A percentile compares a stretch with the other conserved stretches of the same genome.
Conservation (phyloP, 2,888 invertebrate genomes). For the Acleris emargana region DNA sequence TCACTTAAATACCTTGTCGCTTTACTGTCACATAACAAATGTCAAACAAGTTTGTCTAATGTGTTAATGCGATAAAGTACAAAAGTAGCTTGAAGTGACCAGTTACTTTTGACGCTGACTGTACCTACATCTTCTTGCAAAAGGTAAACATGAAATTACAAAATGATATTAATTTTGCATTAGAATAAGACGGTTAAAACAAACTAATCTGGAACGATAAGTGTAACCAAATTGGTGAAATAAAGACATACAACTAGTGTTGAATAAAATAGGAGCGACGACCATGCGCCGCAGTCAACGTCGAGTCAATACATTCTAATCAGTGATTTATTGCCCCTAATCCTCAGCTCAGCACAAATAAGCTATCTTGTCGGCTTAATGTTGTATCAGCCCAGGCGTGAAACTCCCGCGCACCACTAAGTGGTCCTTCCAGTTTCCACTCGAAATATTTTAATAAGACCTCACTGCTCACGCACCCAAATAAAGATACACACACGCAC, state of each 20-base stretch:
- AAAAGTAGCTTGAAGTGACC: no score
- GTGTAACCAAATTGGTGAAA: slow-evolving; percentile 69
- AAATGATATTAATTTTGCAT: slow-evolving; percentile 60
- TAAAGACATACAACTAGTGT: slow-evolving; percentile 69
- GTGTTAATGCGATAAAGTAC: no score
- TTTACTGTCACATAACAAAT: no score
- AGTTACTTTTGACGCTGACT: no score
- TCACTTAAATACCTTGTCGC: no score
- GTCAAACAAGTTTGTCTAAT: no score
- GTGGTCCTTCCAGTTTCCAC: slow-evolving; percentile 84
- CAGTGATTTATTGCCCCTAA: slow-evolving; percentile 83
- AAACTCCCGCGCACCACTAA: slow-evolving; percentile 84
- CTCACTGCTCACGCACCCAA: slow-evolving; percentile 82
- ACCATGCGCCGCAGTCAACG: slow-evolving; percentile 73
- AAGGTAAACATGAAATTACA: slow-evolving; percentile 41
- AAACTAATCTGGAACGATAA: slow-evolving; percentile 60
- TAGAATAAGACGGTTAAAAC: slow-evolving; percentile 66
- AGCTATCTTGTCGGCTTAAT: slow-evolving; percentile 84
- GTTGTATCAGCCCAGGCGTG: slow-evolving; percentile 83
- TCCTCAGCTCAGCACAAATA: slow-evolving; percentile 83
- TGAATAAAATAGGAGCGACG: slow-evolving; percentile 70
- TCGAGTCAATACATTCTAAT: slow-evolving; percentile 83
- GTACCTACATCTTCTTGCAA: no score
- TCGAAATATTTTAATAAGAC: slow-evolving; percentile 84
- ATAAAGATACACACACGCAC: slow-evolving; percentile 78